Evolutionary conservation across 2,113 vertebrate species (phyloP), one percentile per base, ranked within the genome.

Genomic region (Phyllostomus discolor): DNA sequence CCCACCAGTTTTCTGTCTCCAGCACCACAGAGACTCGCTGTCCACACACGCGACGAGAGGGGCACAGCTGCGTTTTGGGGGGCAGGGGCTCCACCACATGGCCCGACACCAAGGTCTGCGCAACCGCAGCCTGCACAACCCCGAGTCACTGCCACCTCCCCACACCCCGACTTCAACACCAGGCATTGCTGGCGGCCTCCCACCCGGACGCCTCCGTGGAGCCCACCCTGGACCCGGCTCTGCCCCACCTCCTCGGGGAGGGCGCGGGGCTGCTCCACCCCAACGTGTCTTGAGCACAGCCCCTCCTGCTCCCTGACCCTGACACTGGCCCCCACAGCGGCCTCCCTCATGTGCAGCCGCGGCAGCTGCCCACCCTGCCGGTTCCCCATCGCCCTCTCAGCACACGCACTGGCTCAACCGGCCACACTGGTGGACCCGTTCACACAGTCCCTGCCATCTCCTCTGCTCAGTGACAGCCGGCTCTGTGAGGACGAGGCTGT

Each of bases 81-180:
- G 62, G 62, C 24, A 10, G 26, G 28, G 28, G 12, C 11, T 62
- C 20, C 0, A 11, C 67, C 73, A 7, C 11, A 16, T 5, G 20
- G 15, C 64, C 35, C 35, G 4, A 31, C 7, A 41, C 9, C 4
- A 35, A 54, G 35, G 52, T 33, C 26, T 1, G 10, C 0, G 14
- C 4, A 20, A 12, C 41, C 9, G 31, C 4, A 2, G 22, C 15
- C 6, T 41, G 20, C 5, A 54, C 7, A 7, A 0, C 0, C 0
- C 43, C 20, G 1, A 6, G 48, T 4, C 33, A 2, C 26, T 1
- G 14, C 48, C 16, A 1, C 17, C 5, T 33, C 46, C n/a, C 26
- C 43, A 4, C 2, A 15, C 6, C 86, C 69, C 19, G 35, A 33
- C 48, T 22, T 75, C 52, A 26, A 6, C 2, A 50, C 70, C 26